These are phyloP conservation scores for Halcyon leucocephala DNA, from an alignment of 2,797 vertebrate genomes.

Conservation along the genomic window DNA sequence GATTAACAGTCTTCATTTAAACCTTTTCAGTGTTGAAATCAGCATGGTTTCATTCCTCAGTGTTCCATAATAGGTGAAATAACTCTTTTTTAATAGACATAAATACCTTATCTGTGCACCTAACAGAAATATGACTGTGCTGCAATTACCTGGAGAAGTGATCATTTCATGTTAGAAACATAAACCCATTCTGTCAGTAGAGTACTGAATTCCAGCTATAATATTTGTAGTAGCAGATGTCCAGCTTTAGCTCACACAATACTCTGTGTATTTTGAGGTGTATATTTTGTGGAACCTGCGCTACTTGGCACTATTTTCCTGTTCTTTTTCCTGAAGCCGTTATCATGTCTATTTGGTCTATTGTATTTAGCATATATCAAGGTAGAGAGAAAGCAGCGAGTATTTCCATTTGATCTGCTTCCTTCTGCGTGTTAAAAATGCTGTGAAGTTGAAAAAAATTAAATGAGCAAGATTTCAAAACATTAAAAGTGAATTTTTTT, in stretches of 20 bases:
- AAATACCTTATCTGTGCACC: neutral
- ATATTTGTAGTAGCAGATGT: neutral
- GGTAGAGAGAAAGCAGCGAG: neutral
- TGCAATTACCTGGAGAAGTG: neutral
- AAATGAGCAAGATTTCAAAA: neutral
- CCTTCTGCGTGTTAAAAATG: neutral
- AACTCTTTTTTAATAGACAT: neutral
- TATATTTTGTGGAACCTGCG: neutral
- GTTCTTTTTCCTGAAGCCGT: neutral
- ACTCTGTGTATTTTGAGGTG: neutral
- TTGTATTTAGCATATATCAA: neutral
- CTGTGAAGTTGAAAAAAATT: neutral
- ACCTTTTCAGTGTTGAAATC: neutral
- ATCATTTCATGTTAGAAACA: neutral
- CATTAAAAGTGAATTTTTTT: neutral
- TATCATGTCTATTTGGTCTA: neutral
- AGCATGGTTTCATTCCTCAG: neutral
- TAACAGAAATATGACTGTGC: neutral
- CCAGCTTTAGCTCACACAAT: neutral
- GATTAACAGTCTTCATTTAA: neutral
- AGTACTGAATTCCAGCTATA: neutral
- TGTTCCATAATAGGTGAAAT: conserved; percentile 2
- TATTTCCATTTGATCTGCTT: neutral
- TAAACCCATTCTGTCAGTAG: neutral
- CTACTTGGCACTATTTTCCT: neutral